Evolutionary conservation across 2,113 vertebrate genomes (phyloP).

Genomic region (Rafetus swinhoei): DNA sequence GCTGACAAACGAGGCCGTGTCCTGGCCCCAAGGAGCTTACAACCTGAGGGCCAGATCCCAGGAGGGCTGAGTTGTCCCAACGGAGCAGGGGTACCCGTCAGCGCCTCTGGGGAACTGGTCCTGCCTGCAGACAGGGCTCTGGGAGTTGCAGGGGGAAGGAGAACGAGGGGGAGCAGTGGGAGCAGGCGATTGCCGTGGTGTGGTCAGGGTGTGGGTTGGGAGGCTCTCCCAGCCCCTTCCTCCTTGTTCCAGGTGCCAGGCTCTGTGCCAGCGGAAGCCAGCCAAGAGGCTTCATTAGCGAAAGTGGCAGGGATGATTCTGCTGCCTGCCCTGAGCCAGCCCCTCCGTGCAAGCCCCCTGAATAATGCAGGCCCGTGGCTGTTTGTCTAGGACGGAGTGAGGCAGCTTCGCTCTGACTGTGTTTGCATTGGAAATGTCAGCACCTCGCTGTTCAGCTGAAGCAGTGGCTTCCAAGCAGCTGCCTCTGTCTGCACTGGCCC

Average conservation of each 20-base stretch:
- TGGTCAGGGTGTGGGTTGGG: not conserved
- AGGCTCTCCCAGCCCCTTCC: not conserved
- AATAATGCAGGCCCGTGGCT: not conserved
- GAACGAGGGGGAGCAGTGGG: not conserved
- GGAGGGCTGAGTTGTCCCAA: not conserved
- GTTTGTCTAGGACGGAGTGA: not conserved
- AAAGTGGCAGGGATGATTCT: not conserved
- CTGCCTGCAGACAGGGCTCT: not conserved
- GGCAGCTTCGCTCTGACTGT: not conserved
- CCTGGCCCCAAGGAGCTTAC: not conserved
- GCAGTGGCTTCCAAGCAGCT: not conserved
- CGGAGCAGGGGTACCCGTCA: too few species aligned
- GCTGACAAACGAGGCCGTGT: not conserved
- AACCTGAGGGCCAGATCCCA: not conserved
- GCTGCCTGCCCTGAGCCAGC: not conserved
- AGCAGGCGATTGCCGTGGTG: not conserved
- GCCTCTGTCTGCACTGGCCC: not conserved
- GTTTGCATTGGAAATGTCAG: not conserved
- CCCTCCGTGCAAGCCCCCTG: not conserved
- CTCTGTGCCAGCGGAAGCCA: not conserved
- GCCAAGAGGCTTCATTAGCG: not conserved
- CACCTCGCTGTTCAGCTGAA: too few species aligned
- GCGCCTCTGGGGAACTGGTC: not conserved
- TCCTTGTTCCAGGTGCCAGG: not conserved
- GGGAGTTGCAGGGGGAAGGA: not conserved